A percentile compares a stretch with the other conserved stretches of the same genome.
phyloP scores from a whole-genome alignment of 2,888 invertebrate species.

The Scaptodrosophila latifasciaeformis region DNA sequence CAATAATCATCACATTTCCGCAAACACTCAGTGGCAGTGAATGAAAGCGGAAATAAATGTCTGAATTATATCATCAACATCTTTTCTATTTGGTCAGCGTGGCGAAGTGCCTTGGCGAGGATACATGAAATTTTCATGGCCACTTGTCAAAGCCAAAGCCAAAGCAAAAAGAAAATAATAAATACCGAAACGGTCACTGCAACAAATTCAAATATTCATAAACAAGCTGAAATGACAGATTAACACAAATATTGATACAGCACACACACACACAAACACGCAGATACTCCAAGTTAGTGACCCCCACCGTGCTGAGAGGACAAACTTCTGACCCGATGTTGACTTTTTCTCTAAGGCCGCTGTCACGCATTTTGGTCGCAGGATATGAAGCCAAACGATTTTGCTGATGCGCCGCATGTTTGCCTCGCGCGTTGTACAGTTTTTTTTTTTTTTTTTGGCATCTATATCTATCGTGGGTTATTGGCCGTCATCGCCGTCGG shows the following conservation, averaged over 20 bases:
- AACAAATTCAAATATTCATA: conserved; percentile 64
- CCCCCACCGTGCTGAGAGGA: not conserved
- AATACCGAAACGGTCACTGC: conserved; percentile 30
- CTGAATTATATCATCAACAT: no score
- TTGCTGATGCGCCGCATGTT: conserved; percentile 57
- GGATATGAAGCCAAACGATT: conserved; percentile 27
- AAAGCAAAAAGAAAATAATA: no score
- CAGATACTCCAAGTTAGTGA: not conserved
- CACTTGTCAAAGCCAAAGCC: conserved; percentile 22
- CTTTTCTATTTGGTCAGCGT: no score
- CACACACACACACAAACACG: conserved; percentile 12
- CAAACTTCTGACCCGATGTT: conserved; percentile 10
- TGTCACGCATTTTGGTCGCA: conserved; percentile 49
- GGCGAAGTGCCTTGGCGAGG: no score
- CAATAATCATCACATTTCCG: conserved; percentile 67
- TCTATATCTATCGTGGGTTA: no score
- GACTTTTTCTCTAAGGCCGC: conserved; percentile 29
- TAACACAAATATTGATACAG: conserved; percentile 67
- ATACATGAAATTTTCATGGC: conserved; percentile 57
- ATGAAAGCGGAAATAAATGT: no score
- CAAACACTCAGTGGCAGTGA: conserved; percentile 40
- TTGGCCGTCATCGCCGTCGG: no score
- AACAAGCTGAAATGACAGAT: conserved; percentile 65
- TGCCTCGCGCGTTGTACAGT: not conserved
- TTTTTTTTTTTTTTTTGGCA: conserved; percentile 11